phyloP scores from a whole-genome alignment of 2,113 vertebrate genomes.

The Nycticebus coucang region DNA sequence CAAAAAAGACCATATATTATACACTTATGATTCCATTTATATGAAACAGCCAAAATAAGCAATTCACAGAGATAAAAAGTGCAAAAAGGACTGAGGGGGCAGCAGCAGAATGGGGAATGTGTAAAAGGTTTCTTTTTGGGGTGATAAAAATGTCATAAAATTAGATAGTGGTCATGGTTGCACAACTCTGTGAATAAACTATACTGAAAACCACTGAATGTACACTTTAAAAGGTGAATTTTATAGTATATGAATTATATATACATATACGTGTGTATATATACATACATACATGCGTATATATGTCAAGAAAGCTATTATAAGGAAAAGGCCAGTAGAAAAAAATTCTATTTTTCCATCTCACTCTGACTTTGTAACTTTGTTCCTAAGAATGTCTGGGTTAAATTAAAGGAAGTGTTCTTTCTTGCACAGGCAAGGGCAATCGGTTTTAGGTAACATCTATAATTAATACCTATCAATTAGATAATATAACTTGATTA shows the following conservation, averaged over 20 bases:
- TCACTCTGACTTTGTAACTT: constrained; percentile 29
- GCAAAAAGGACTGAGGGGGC: neutral
- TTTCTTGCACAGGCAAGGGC: neutral
- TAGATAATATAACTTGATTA: neutral
- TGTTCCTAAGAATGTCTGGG: neutral
- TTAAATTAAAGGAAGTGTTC: constrained; percentile 19
- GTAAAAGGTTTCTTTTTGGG: neutral
- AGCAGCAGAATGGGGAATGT: neutral
- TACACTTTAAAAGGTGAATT: constrained; percentile 31
- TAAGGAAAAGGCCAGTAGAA: neutral
- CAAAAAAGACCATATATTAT: constrained; percentile 13
- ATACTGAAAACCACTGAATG: neutral
- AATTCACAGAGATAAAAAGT: constrained; percentile 41
- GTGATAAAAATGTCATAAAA: constrained; percentile 43
- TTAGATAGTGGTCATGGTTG: neutral
- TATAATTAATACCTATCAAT: constrained; percentile 11
- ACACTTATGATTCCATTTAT: neutral
- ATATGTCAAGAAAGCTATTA: neutral
- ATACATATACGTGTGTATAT: too few species aligned
- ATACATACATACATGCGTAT: neutral
- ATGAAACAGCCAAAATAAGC: constrained; percentile 30
- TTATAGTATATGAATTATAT: constrained; percentile 15
- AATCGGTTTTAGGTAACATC: neutral
- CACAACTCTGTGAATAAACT: constrained; percentile 15
- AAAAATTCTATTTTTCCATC: constrained; percentile 51